These are phyloP conservation scores for Paramisgurnus dabryanus DNA, from an alignment of 2,113 vertebrate genomes.

Conservation along the genomic window DNA sequence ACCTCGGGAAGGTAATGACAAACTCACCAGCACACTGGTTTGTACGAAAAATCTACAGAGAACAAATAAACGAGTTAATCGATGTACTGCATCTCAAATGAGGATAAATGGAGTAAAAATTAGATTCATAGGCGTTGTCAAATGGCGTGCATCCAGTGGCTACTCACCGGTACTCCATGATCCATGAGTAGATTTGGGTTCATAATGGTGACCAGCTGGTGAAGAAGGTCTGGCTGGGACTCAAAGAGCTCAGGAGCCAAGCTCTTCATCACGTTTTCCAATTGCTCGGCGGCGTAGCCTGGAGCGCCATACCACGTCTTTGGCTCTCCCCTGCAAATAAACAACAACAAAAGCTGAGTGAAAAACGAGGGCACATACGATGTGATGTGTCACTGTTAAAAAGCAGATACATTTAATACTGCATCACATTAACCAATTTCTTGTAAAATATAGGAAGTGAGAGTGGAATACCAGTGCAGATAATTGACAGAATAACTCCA, in stretches of 20 bases:
- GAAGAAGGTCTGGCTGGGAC: conserved; percentile 95
- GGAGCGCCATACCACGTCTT: conserved; percentile 99
- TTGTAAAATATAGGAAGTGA: neutral
- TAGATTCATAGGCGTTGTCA: neutral
- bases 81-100: neutral
- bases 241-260: conserved; percentile 95
- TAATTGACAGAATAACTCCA: conserved; percentile 99
- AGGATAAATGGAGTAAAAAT: neutral
- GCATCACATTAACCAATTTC: neutral
- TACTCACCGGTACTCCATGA: conserved; percentile 92
- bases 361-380: neutral
- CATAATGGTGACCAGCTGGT: conserved; percentile 99
- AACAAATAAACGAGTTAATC: neutral
- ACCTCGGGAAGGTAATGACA: conserved; percentile 96
- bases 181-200: conserved; percentile 98
- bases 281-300: conserved; percentile 91
- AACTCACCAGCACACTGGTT: conserved; percentile 99
- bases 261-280: conserved; percentile 95
- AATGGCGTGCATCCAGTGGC: neutral
- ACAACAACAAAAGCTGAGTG: conserved; percentile 10
- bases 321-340: conserved; percentile 87
- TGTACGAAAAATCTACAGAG: conserved; percentile 89
- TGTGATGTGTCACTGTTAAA: neutral
- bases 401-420: neutral
- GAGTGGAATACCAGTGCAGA: conserved; percentile 85